These are phyloP conservation scores for Phyllotreta cruciferae DNA, from an alignment of 2,888 invertebrate genomes.

Conservation along the genomic window DNA sequence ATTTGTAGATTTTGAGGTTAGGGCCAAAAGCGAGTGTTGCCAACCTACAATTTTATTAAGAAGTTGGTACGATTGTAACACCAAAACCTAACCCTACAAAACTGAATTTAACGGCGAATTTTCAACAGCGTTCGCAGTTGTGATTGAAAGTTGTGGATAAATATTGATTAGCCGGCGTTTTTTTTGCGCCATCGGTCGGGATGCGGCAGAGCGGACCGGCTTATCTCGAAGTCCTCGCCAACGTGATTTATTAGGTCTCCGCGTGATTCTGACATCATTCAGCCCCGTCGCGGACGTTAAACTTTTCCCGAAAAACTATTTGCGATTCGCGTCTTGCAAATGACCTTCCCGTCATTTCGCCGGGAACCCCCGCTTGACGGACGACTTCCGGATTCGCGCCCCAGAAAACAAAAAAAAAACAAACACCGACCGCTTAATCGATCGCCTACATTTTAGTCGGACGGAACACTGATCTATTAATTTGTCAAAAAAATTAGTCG, in stretches of 20 bases:
- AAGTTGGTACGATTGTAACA: too few species aligned
- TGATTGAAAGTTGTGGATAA: conserved; percentile 25
- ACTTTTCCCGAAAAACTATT: conserved; percentile 49
- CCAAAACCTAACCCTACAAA: too few species aligned
- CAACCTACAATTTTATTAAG: too few species aligned
- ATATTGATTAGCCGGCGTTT: conserved; percentile 28
- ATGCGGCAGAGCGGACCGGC: conserved; percentile 2
- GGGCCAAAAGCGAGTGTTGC: too few species aligned
- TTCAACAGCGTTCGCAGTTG: not conserved
- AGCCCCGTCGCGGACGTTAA: conserved; percentile 53
- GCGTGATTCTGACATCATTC: conserved; percentile 53
- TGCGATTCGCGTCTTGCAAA: conserved; percentile 51
- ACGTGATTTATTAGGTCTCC: conserved; percentile 47
- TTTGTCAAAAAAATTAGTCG: too few species aligned
- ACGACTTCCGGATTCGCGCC: not conserved
- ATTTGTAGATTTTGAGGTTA: too few species aligned
- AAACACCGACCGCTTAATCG: too few species aligned
- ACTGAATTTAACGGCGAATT: not conserved
- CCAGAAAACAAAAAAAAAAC: too few species aligned
- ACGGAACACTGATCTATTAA: too few species aligned
- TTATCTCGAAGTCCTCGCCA: conserved; percentile 28
- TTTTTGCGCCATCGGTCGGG: conserved; percentile 23
- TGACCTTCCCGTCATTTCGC: conserved; percentile 41
- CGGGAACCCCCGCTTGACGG: conserved; percentile 12
- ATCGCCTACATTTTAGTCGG: too few species aligned